Evolutionary conservation across 1,140 invertebrate genomes (phyloP).

Genomic region (Ips nitidus): DNA sequence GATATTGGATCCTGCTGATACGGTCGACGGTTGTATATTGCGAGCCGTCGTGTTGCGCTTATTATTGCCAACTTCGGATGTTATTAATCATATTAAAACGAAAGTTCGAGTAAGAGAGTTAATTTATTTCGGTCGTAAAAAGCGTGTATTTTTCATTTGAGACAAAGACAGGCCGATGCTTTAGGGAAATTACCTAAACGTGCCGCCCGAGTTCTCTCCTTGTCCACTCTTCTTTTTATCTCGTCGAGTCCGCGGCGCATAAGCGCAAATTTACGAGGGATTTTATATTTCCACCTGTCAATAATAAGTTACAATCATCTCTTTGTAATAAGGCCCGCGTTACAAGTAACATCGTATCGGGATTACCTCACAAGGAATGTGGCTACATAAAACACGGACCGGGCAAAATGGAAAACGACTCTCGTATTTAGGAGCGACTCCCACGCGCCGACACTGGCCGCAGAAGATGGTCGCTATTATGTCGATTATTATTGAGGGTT

Average conservation of each 20-base stretch:
- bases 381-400: slow-evolving; percentile 29
- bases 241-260: slow-evolving; percentile 11
- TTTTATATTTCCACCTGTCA: slow-evolving; percentile 35
- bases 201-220: slow-evolving; percentile 4
- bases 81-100: neutral
- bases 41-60: too few relatives aligned
- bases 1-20: too few relatives aligned
- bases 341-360: slow-evolving; percentile 29
- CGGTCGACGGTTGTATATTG: too few relatives aligned
- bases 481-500: slow-evolving; percentile 28
- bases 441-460: slow-evolving; percentile 21
- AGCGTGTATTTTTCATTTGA: slow-evolving; percentile 3
- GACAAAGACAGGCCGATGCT: slow-evolving; percentile 10
- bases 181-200: slow-evolving; percentile 11
- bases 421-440: slow-evolving; percentile 25
- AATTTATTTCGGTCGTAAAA: slow-evolving; percentile 1
- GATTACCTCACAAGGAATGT: slow-evolving; percentile 34
- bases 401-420: slow-evolving; percentile 29
- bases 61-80: neutral
- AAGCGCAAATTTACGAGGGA: slow-evolving; percentile 33
- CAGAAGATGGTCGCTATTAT: slow-evolving; percentile 25
- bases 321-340: slow-evolving; percentile 34
- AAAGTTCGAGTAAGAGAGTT: neutral
- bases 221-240: slow-evolving; percentile 19
- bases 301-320: slow-evolving; percentile 37